These are phyloP conservation scores for Thrips palmi DNA, from an alignment of 1,140 invertebrate species.

Conservation along the genomic window DNA sequence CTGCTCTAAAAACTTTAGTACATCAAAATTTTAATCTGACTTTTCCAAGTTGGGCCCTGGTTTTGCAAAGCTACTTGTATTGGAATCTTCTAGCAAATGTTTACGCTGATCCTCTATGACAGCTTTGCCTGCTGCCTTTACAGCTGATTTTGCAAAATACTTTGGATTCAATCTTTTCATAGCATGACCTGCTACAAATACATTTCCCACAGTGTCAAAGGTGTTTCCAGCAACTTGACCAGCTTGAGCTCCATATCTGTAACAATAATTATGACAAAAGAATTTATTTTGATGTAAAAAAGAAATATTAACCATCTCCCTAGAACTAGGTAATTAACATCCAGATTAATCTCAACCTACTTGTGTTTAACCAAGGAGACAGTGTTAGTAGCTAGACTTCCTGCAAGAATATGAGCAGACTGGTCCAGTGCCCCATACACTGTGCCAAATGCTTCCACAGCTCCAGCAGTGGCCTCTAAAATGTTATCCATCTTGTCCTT, in stretches of 20 bases:
- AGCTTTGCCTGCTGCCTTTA: constrained; percentile 42
- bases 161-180: constrained; percentile 39
- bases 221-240: constrained; percentile 35
- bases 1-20: too few species aligned
- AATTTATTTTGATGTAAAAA: constrained; percentile 3
- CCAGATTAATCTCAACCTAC: constrained; percentile 22
- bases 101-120: constrained; percentile 28
- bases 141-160: constrained; percentile 38
- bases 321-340: not conserved
- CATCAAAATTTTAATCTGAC: too few species aligned
- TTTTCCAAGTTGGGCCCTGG: too few species aligned
- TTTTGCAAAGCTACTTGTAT: too few species aligned
- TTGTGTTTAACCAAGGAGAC: constrained; percentile 48
- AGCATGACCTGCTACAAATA: constrained; percentile 35
- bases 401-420: constrained; percentile 40
- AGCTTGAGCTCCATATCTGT: constrained; percentile 39
- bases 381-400: constrained; percentile 43
- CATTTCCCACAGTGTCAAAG: constrained; percentile 41
- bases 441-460: constrained; percentile 44
- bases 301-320: constrained; percentile 1
- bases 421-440: constrained; percentile 45
- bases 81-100: too few species aligned
- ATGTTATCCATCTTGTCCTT: constrained; percentile 36
- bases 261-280: constrained; percentile 12
- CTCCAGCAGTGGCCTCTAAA: constrained; percentile 43